Percentiles rank a stretch among this genome's conserved stretches.
Evolutionary conservation across 2,888 invertebrate species (phyloP).

Genomic region (Polymixis lichenea): DNA sequence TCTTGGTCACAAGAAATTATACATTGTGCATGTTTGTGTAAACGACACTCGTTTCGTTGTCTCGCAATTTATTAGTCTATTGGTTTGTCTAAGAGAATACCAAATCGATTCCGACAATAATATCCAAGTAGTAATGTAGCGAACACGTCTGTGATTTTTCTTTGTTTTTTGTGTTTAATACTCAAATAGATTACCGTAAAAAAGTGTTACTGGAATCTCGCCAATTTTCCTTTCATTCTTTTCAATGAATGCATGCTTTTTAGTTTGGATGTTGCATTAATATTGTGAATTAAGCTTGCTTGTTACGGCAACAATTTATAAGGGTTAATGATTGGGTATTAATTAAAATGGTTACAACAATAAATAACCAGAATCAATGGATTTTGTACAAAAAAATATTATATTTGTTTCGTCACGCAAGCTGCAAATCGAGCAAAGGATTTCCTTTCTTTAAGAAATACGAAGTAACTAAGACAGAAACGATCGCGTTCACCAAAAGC

Average conservation of each 20-base stretch:
- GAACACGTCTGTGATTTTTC: conserved; percentile 3
- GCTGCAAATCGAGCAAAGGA: neutral
- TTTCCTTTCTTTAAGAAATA: conserved; percentile 9
- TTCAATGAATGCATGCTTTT: conserved; percentile 8
- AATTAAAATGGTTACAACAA: neutral
- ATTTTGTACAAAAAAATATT: neutral
- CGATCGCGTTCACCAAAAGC: conserved; percentile 8
- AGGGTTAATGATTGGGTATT: neutral
- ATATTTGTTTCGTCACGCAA: neutral
- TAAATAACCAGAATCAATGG: neutral
- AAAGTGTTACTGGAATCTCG: conserved; percentile 36
- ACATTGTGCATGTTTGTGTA: neutral
- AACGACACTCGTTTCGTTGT: conserved; percentile 8
- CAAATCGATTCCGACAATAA: conserved; percentile 22
- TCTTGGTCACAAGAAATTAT: neutral
- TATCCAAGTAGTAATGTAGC: conserved; percentile 12
- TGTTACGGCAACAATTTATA: neutral
- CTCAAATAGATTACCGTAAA: conserved; percentile 39
- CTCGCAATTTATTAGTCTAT: conserved; percentile 9
- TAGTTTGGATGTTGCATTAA: conserved; percentile 8
- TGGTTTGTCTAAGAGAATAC: conserved; percentile 19
- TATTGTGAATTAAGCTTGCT: neutral
- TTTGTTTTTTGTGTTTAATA: conserved; percentile 39
- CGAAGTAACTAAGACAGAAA: conserved; percentile 2
- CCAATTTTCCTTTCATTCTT: conserved; percentile 36